phyloP scores from a whole-genome alignment of 2,888 invertebrate genomes.

The Kryphioiulus occultus region DNA sequence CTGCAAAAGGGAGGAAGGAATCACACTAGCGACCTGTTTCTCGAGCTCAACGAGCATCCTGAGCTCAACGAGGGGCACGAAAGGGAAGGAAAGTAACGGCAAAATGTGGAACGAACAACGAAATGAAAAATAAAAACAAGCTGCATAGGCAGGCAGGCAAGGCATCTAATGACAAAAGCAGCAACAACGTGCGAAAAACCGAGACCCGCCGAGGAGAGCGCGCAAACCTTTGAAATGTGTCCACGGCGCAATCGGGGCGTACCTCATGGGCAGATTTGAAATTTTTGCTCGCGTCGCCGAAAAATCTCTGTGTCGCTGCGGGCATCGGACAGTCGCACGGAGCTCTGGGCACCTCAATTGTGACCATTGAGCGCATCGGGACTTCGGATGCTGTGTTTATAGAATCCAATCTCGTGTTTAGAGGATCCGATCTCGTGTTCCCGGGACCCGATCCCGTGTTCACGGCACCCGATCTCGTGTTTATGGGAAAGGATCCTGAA shows the following conservation, averaged over 20 bases:
- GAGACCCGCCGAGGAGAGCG: neutral
- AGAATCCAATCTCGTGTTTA: too few relatives aligned
- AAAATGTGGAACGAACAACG: neutral
- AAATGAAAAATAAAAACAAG: neutral
- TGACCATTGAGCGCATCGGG: too few relatives aligned
- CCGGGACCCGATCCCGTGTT: too few relatives aligned
- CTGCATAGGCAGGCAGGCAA: neutral
- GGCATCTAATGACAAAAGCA: too few relatives aligned
- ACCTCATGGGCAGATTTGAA: neutral
- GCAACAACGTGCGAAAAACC: too few relatives aligned
- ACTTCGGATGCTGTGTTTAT: too few relatives aligned
- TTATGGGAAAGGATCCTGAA: too few relatives aligned
- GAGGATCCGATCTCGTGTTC: too few relatives aligned
- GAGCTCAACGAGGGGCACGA: neutral
- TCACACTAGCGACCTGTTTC: neutral
- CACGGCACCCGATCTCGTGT: too few relatives aligned
- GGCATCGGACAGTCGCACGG: neutral
- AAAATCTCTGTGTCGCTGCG: neutral
- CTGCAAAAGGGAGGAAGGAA: neutral
- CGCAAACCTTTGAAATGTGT: neutral
- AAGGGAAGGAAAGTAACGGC: too few relatives aligned
- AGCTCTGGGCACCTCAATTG: too few relatives aligned
- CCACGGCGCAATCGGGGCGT: neutral
- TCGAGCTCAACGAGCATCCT: neutral
- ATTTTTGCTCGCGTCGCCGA: neutral